phyloP scores from a whole-genome alignment of 35 echinoderm and acorn worm species.

The Ophioderma brevispina region DNA sequence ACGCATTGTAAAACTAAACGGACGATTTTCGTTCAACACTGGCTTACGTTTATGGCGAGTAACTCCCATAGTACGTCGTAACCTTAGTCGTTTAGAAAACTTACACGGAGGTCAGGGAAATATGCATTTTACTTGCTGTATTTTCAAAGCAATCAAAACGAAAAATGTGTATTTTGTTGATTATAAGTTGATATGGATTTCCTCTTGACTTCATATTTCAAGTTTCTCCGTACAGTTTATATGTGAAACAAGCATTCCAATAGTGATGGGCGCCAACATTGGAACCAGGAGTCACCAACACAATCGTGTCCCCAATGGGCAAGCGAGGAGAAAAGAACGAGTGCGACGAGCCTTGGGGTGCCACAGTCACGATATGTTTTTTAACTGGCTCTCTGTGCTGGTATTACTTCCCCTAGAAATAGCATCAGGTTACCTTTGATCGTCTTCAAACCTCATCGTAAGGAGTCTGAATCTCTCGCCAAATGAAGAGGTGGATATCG shows the following conservation, averaged over 20 bases:
- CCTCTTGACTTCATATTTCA: too few relatives aligned
- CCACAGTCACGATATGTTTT: constrained; percentile 90
- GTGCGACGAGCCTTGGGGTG: too few relatives aligned
- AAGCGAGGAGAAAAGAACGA: constrained; percentile 43
- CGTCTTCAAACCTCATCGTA: neutral
- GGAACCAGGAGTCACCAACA: constrained; percentile 87
- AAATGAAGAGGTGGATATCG: constrained; percentile 47
- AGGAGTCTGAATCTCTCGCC: constrained; percentile 18
- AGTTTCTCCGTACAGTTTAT: constrained; percentile 58
- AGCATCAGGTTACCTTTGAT: constrained; percentile 62
- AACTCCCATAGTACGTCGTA: too few relatives aligned
- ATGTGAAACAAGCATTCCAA: constrained; percentile 72
- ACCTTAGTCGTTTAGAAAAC: too few relatives aligned
- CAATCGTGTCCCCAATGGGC: constrained; percentile 66
- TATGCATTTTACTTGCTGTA: too few relatives aligned
- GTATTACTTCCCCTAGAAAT: constrained; percentile 64
- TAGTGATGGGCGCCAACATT: constrained; percentile 85
- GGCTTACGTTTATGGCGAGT: too few relatives aligned
- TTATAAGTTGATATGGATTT: too few relatives aligned
- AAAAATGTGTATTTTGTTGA: too few relatives aligned
- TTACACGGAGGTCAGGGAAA: too few relatives aligned
- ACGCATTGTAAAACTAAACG: too few relatives aligned
- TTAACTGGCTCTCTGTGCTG: constrained; percentile 75
- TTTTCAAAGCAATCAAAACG: too few relatives aligned
- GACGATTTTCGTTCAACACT: too few relatives aligned